Percentiles rank a stretch among this genome's conserved stretches.
These are phyloP conservation scores for Pelodytes ibericus DNA, from an alignment of 2,797 vertebrate genomes.

Conservation along the genomic window DNA sequence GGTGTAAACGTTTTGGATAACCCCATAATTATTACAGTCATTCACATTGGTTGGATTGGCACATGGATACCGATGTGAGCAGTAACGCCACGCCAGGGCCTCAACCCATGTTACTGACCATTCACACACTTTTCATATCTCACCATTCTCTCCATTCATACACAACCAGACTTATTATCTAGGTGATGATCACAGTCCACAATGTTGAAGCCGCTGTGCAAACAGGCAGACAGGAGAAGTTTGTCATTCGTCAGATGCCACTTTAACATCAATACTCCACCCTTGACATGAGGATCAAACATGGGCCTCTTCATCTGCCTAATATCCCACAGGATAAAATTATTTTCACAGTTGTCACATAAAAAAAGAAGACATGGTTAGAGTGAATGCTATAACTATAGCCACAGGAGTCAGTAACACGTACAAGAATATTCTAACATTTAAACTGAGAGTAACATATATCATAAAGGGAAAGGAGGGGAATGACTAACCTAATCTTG, in stretches of 20 bases:
- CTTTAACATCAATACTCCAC: background rate
- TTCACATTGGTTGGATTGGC: conserved; percentile 5
- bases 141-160: too few relatives aligned
- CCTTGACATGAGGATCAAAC: background rate
- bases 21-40: too few relatives aligned
- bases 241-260: background rate
- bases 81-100: conserved; percentile 20
- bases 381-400: background rate
- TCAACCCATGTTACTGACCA: conserved; percentile 29
- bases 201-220: conserved; percentile 1
- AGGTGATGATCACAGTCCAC: background rate
- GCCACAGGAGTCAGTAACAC: too few relatives aligned
- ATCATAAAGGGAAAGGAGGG: too few relatives aligned
- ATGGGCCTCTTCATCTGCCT: conserved; percentile 4
- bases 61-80: conserved; percentile 16
- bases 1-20: too few relatives aligned
- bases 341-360: background rate
- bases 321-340: background rate
- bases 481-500: too few relatives aligned
- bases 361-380: background rate
- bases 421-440: too few relatives aligned
- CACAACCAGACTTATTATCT: background rate
- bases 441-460: too few relatives aligned
- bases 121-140: conserved; percentile 22
- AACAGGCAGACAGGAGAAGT: background rate